A percentile compares a stretch with the other conserved stretches of the same genome.
Evolutionary conservation across 2,797 vertebrate genomes (phyloP).

Genomic region (Rhynchonycteris naso): DNA sequence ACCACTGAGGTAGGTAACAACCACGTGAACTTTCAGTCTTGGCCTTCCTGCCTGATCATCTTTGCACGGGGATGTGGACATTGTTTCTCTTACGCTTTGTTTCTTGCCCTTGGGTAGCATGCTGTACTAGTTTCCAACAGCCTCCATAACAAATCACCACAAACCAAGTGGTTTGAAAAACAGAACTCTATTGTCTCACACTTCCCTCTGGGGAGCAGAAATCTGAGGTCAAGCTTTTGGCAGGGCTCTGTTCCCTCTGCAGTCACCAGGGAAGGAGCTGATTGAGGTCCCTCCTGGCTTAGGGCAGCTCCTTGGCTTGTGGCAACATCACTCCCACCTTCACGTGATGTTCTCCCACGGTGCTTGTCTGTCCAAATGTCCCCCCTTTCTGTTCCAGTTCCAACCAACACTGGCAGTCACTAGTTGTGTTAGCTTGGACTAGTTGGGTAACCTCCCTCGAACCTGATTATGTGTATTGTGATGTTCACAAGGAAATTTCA

Average conservation of each 20-base stretch:
- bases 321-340: not conserved
- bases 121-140: not conserved
- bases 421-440: not conserved
- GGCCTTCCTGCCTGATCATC: not conserved
- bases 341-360: rapidly evolving
- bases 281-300: not conserved
- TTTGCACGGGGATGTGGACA: too few species aligned
- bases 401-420: not conserved
- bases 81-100: not conserved
- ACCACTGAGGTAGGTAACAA: not conserved
- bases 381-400: not conserved
- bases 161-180: not conserved
- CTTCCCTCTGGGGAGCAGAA: not conserved
- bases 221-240: not conserved
- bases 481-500: not conserved
- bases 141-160: not conserved
- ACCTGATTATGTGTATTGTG: not conserved
- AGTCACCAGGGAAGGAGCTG: not conserved
- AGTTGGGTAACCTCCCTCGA: not conserved
- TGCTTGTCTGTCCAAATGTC: not conserved
- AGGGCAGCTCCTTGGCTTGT: not conserved
- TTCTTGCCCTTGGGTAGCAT: not conserved
- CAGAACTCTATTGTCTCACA: not conserved
- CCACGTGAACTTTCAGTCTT: not conserved
- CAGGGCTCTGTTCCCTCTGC: not conserved